Evolutionary conservation across 1,140 invertebrate species (phyloP), one percentile per base, ranked within the genome.

Genomic region (Melipona quadrifasciata): DNA sequence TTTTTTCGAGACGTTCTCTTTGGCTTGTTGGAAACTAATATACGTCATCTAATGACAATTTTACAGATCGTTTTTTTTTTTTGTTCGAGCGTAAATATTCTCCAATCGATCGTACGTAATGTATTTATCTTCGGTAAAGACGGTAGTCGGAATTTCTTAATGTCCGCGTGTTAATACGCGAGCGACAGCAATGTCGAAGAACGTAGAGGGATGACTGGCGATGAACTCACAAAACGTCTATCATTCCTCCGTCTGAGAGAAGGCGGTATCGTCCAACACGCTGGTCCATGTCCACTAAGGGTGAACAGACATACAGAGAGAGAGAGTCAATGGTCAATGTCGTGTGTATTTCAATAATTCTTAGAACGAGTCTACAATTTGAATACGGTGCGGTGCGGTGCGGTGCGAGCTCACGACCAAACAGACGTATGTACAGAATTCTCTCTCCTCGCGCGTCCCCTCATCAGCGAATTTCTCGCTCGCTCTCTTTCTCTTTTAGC

Each of bases 251-350:
- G 89, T 95, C 95, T 76, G 95, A 95, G 72, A 95, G 94, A 92
- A 95, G 95, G 90, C 95, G 95, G 90, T 95, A 95, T 81, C 95
- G 94, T 92, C 95, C 95, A 82, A 95, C 95, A 78, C 94, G 94
- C 90, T 94, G 94, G 93, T 95, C 94, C 93, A 95, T 93, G 92
- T 95, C 95, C 94, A 95, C 95, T 95, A 94, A 87, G 88, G 91
- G 90, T 91, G 91, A 94, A 93, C 91, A 92, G 93, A 95, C 91
- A 94, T 84, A 94, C 80, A 94, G 88, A 94, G 87, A 93, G 87
- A 93, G 91, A 92, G 77, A 91, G 86, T 92, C 39, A 47, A 47
- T 91, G 87, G 90, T 93, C 91, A 93, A 86, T 93, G 71, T 39
- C 39, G 39, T 75, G 51, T n/a, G 55, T 81, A 58, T n/a, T 68